phyloP scores from a whole-genome alignment of 2,888 invertebrate genomes.

The Danaus chrysippus region DNA sequence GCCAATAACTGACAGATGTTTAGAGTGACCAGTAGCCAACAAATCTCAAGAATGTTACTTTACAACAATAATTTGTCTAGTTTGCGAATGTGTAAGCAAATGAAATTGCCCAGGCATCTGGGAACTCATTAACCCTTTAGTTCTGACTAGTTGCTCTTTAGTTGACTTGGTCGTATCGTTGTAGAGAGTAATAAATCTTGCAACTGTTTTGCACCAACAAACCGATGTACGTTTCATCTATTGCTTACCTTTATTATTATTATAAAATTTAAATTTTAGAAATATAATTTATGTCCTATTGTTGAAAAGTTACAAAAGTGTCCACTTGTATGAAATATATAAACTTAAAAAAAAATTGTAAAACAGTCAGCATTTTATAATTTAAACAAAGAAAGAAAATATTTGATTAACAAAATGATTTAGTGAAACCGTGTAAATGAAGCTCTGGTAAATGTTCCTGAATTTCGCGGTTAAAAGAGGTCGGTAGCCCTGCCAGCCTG shows the following conservation, averaged over 20 bases:
- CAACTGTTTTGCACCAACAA: slow-evolving; percentile 33
- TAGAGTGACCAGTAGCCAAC: slow-evolving; percentile 44
- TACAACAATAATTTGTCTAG: slow-evolving; percentile 57
- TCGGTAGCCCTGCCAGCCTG: slow-evolving; percentile 55
- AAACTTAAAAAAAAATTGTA: too few relatives aligned
- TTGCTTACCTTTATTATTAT: too few relatives aligned
- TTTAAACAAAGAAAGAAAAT: not conserved
- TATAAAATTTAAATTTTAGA: too few relatives aligned
- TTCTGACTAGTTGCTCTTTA: slow-evolving; percentile 40
- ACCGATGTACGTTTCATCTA: not conserved
- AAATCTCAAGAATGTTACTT: slow-evolving; percentile 59
- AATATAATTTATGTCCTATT: too few relatives aligned
- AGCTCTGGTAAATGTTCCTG: slow-evolving; percentile 59
- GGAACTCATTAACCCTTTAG: slow-evolving; percentile 54
- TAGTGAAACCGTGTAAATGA: slow-evolving; percentile 20
- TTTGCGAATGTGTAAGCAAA: slow-evolving; percentile 54
- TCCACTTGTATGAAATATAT: too few relatives aligned
- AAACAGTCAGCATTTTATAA: not conserved
- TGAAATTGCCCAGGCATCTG: slow-evolving; percentile 52
- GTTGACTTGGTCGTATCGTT: slow-evolving; percentile 38
- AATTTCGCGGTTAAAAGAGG: slow-evolving; percentile 67
- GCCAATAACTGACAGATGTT: slow-evolving; percentile 50
- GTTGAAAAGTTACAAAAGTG: too few relatives aligned
- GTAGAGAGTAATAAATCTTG: slow-evolving; percentile 43
- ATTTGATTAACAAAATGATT: not conserved